Evolutionary conservation across 2,888 invertebrate species (phyloP), one percentile per base, ranked within the genome.

Genomic region (Habroteleia sp.): DNA sequence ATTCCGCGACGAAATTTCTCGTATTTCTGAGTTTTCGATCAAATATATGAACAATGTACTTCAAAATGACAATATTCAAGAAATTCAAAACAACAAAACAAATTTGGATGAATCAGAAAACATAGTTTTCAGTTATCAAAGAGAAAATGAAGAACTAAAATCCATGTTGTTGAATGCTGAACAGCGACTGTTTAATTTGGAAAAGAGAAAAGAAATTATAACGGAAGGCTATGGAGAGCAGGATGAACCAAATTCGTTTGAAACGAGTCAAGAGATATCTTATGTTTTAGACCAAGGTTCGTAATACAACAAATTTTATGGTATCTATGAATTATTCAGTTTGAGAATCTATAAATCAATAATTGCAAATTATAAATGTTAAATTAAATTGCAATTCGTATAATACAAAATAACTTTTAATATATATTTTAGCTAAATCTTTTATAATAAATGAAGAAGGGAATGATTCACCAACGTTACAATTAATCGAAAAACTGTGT

Each of bases 1-100:
- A 13, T 87, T 95, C 48, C 91, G 92, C 73, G 86, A 90, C 4
- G 95, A 95, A 82, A 95, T 95, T 0, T 92, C 93, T 25, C 92
- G 92, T 13, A 89, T 95, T 76, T 89, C 95, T 39, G 91, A 92
- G 23, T 86, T 93, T n/a, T 92, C 92, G 0, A 82, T 89, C 1
- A 84, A 78, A 8, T 66, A 77, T 4, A 72, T 68, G 1, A 79
- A 79, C 41, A 73, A 71, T 2, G 44, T 74, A n/a, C 8, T 63
- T 0, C 37, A 75, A 16, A 54, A 73, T n/a, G 73, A 77, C 5
- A 29, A 79, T 3, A 81, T 84, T 0, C 81, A 82, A 31, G 80
- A 83, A 48, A 58, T 79, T 23, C 11, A 71, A 1, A 54, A 83
- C 69, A 80, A 84, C 74, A 88, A 83, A 52, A 86, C 88, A 83